Base-by-base conservation (phyloP, 2,888 invertebrate species). In the Orthosia cruda region DNA sequence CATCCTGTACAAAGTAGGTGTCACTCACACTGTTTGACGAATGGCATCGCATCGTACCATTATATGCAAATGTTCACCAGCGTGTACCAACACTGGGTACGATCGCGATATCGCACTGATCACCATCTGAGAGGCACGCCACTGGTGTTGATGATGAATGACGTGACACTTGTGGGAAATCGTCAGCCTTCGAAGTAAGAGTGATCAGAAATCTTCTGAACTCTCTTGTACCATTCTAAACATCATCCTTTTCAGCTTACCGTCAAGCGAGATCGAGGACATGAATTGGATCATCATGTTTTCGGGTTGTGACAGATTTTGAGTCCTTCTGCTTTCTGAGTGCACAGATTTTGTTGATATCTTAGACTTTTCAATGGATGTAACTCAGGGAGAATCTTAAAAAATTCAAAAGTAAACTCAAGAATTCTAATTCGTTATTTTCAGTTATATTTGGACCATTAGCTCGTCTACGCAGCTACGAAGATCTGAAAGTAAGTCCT, bases 61-160 rank as follows among this genome's bases (percentile, higher is more conserved):
- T 96, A 92, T 95, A 96, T 96, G 96, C 95, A 96, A 96, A 96
- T 96, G 96, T 94, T 95, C 94, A 91, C 93, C 92, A 93, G 89
- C 89, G 83, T 95, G 95, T 95, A 89, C 79, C 82, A 86, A 82
- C 74, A 74, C 69, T 59, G 32, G 74, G 79, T 89, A 88, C 87
- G 72, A 84, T 91, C 86, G 87, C 90, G 93, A 92, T 93, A 91
- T 88, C 76, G 75, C 75, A 80, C 87, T 93, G 94, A 95, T 95
- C 93, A 93, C 45, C 83, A 94, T 95, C 92, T 92, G 89, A 91
- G 92, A 91, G 88, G 52, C 71, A 82, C 55, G 87, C 87, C 79
- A 81, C 80, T 78, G 83, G 69, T 75, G 72, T 77, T 80, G 77
- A 58, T 81, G 87, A 86, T 76, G 77, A 76, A 86, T 81, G 65